phyloP scores from a whole-genome alignment of 64 coral and sea anemone species.

The Acropora yongei region DNA sequence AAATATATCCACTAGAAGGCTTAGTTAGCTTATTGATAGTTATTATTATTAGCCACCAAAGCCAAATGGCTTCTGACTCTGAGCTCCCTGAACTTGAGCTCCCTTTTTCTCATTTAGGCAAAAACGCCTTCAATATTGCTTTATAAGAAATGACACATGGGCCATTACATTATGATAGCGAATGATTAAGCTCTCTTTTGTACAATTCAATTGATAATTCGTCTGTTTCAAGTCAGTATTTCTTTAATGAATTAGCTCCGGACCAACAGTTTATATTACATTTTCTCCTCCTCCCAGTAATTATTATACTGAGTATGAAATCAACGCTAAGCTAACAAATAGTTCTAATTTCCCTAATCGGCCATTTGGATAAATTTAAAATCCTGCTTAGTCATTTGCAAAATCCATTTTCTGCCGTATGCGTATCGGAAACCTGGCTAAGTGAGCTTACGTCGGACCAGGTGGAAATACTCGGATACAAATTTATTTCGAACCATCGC shows the following conservation, averaged over 20 bases:
- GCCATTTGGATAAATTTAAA: neutral
- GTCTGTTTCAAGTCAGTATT: neutral
- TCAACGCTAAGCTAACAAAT: neutral
- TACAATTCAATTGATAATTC: neutral
- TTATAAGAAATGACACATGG: neutral
- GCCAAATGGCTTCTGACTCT: neutral
- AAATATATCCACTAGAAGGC: neutral
- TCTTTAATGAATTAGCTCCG: neutral
- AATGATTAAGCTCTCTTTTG: neutral
- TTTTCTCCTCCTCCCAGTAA: neutral
- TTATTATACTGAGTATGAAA: neutral
- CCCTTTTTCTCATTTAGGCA: neutral
- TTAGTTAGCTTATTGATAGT: neutral
- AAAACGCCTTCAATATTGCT: neutral
- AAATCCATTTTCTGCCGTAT: no score
- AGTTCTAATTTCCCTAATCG: neutral
- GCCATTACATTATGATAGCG: neutral
- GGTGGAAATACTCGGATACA: no score
- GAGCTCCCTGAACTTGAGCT: neutral
- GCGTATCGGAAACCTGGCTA: no score
- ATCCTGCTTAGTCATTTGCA: neutral
- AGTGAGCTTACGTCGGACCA: no score
- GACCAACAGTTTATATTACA: neutral
- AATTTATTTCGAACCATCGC: no score
- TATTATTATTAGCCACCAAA: neutral